Evolutionary conservation across 2,888 invertebrate species (phyloP).

Genomic region (Drosophila buzzatii): DNA sequence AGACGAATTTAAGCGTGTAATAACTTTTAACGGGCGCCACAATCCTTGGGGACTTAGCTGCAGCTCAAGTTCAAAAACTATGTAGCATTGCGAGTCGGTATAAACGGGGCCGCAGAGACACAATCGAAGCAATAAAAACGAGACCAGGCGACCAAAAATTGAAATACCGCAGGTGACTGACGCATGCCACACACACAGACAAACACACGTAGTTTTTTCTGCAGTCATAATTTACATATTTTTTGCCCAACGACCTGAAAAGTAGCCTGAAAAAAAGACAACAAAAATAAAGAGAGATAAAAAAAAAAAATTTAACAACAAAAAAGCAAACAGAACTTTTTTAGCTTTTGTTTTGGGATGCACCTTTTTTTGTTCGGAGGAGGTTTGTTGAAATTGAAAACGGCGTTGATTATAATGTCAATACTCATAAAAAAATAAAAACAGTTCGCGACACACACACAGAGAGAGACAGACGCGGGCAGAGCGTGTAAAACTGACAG

Average conservation of each 20-base stretch:
- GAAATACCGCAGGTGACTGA: conserved; percentile 79
- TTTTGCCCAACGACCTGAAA: conserved; percentile 62
- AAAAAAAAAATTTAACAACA: conserved; percentile 51
- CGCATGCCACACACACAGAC: conserved; percentile 66
- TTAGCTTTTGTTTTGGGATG: conserved; percentile 54
- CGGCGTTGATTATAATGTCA: conserved; percentile 82
- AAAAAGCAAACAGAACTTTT: conserved; percentile 69
- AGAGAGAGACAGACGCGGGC: conserved; percentile 26
- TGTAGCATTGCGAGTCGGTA: conserved; percentile 20
- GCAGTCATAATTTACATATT: conserved; percentile 72
- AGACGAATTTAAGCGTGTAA: conserved; percentile 29
- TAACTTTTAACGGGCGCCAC: conserved; percentile 28
- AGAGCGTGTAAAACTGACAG: background rate
- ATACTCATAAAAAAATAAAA: conserved; percentile 71
- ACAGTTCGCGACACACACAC: conserved; percentile 44
- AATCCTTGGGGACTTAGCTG: conserved; percentile 42
- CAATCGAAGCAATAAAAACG: conserved; percentile 64
- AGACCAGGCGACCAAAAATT: conserved; percentile 57
- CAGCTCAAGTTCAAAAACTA: conserved; percentile 53
- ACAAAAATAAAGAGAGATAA: conserved; percentile 46
- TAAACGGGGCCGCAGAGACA: conserved; percentile 15
- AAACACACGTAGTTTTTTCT: conserved; percentile 19
- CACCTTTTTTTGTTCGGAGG: conserved; percentile 52
- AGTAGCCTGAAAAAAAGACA: conserved; percentile 32
- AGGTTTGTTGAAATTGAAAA: conserved; percentile 75